Evolutionary conservation across 2,888 invertebrate species (phyloP).

Genomic region (Sminthurinus aureus): DNA sequence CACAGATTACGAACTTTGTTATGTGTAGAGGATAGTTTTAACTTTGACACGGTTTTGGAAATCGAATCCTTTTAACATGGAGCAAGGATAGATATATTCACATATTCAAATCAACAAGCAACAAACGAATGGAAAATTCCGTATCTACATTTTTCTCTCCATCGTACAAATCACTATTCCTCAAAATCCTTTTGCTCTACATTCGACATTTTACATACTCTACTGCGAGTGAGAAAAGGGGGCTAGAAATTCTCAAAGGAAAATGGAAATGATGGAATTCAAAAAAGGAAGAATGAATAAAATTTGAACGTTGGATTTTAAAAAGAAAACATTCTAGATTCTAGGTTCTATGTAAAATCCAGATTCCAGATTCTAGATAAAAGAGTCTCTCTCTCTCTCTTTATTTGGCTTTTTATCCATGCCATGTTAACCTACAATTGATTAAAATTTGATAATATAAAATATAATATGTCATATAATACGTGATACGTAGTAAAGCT

Average conservation of each 20-base stretch:
- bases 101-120: neutral
- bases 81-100: neutral
- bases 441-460: neutral
- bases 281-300: neutral
- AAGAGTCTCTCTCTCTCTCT: no score
- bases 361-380: no score
- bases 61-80: neutral
- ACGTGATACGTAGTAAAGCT: no score
- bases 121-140: neutral
- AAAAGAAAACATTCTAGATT: neutral
- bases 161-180: neutral
- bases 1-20: no score
- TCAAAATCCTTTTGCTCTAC: neutral
- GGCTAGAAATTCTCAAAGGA: neutral
- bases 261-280: neutral
- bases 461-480: no score
- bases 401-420: neutral
- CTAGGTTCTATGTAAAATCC: no score
- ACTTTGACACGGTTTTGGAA: neutral
- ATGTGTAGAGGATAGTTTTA: neutral
- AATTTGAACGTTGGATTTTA: neutral
- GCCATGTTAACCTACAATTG: neutral
- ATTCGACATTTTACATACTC: neutral
- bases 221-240: neutral
- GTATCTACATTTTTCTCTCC: neutral